A percentile compares a stretch with the other conserved stretches of the same genome.
Evolutionary conservation across 2,888 invertebrate species (phyloP).

Genomic region (Cryptocephalus moraei): DNA sequence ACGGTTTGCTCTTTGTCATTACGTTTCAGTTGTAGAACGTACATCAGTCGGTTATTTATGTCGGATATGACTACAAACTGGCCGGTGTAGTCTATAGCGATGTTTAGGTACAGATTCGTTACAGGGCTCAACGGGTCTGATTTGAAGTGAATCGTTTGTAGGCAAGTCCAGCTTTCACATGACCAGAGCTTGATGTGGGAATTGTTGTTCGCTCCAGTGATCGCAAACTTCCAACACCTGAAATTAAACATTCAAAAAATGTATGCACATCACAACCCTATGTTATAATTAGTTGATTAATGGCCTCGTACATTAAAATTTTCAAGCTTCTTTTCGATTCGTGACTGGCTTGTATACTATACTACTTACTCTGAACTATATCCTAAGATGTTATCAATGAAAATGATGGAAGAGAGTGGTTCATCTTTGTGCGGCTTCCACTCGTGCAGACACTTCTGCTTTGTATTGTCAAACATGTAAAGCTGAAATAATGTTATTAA

Average conservation of each 20-base stretch:
- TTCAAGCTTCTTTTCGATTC: too few species aligned
- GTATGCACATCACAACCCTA: too few species aligned
- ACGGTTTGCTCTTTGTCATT: constrained; percentile 52
- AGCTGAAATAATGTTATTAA: constrained; percentile 52
- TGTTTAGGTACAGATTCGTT: constrained; percentile 51
- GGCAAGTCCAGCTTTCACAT: constrained; percentile 87
- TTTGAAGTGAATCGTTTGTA: constrained; percentile 74
- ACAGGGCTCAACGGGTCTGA: constrained; percentile 39
- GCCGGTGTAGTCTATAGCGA: constrained; percentile 75
- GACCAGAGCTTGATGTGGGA: constrained; percentile 89
- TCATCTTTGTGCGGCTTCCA: constrained; percentile 89
- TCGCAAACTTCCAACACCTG: constrained; percentile 91
- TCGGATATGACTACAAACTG: constrained; percentile 82
- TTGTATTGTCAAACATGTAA: constrained; percentile 56
- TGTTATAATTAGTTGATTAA: too few species aligned
- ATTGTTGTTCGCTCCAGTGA: constrained; percentile 85
- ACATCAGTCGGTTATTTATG: constrained; percentile 59
- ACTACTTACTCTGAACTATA: constrained; percentile 59
- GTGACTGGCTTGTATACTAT: too few species aligned
- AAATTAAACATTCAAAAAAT: constrained; percentile 25
- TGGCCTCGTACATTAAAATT: too few species aligned
- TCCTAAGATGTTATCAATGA: constrained; percentile 84
- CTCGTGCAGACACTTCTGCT: constrained; percentile 77
- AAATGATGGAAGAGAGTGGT: constrained; percentile 81
- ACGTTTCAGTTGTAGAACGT: constrained; percentile 64